Evolutionary conservation across 2,797 vertebrate species (phyloP).

Genomic region (Paedocypris micromegethes): DNA sequence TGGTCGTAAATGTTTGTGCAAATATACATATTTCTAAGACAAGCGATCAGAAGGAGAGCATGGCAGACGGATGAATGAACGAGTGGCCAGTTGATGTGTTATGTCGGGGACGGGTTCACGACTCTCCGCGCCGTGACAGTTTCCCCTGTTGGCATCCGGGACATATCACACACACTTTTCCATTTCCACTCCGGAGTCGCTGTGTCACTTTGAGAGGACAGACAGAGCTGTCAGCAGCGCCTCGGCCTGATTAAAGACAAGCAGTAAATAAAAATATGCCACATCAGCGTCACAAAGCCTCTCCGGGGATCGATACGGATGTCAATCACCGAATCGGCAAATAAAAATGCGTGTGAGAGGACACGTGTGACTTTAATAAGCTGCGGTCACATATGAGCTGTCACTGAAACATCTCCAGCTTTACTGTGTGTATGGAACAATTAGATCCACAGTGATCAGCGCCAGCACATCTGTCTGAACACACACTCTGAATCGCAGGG

Average conservation of each 20-base stretch:
- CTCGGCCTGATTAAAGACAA: conserved; percentile 47
- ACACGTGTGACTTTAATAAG: conserved; percentile 31
- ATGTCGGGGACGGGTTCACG: conserved; percentile 37
- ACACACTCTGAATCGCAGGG: background rate
- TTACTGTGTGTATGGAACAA: conserved; percentile 1
- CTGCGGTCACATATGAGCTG: conserved; percentile 3
- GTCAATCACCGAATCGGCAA: conserved; percentile 36
- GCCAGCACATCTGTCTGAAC: background rate
- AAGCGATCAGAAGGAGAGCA: conserved; percentile 17
- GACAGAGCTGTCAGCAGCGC: conserved; percentile 40
- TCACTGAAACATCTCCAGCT: conserved; percentile 4
- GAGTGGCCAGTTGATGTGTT: conserved; percentile 47
- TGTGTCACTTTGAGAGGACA: conserved; percentile 35
- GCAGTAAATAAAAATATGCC: conserved; percentile 49
- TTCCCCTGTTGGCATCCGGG: conserved; percentile 34
- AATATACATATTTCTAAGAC: background rate
- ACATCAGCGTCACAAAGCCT: conserved; percentile 35
- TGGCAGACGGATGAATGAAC: conserved; percentile 27
- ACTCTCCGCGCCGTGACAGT: conserved; percentile 38
- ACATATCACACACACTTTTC: conserved; percentile 38
- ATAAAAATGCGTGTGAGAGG: conserved; percentile 29
- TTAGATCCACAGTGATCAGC: too few species aligned
- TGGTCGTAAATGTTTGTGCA: too few species aligned
- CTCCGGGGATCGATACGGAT: conserved; percentile 40
- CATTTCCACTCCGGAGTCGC: conserved; percentile 38